Evolutionary conservation across 2,797 vertebrate species (phyloP), one percentile per base, ranked within the genome.

Genomic region (Scolopax rusticola): DNA sequence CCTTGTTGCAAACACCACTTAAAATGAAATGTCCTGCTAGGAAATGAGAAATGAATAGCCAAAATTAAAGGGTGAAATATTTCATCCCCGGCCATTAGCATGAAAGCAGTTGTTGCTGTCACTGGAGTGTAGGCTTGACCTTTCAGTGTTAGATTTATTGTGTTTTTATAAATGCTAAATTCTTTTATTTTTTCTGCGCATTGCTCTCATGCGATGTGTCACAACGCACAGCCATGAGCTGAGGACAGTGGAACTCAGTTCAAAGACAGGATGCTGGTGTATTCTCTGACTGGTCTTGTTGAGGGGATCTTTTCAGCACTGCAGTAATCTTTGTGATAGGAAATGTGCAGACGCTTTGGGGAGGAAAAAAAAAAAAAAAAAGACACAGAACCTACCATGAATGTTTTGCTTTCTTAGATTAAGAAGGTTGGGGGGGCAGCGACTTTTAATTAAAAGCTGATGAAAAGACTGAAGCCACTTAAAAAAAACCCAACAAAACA

Each of bases 381-480:
- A 9, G 32, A 4, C 9, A 23, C 24, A 87, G 36, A 84, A 32
- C 36, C 25, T 64, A 59, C 16, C 14, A 17, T 3, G 1, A 71
- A 59, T 68, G 9, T 54, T 91, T 88, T 78, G 38, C 64, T 93
- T 84, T 70, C 67, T 41, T 84, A 84, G 51, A 40, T 59, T 64
- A 84, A 96, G 54, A 59, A 33, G 50, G 51, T 30, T 48, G 41
- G 28, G n/a, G 41, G 25, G 40, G 40, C 51, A 75, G 32, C 50
- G 23, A 47, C 63, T 90, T 94, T 15, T 93, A 59, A 90, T 94
- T 89, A 94, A 84, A 69, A 95, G 33, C 50, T 65, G 85, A 79
- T 82, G 77, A 94, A 93, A 92, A 71, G 59, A 53, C 51, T 59
- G 76, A 73, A 89, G 38, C 40, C 71, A 75, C 50, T 41, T 2